These are phyloP conservation scores for Proales similis DNA, from an alignment of 1,140 invertebrate genomes.

Conservation along the genomic window DNA sequence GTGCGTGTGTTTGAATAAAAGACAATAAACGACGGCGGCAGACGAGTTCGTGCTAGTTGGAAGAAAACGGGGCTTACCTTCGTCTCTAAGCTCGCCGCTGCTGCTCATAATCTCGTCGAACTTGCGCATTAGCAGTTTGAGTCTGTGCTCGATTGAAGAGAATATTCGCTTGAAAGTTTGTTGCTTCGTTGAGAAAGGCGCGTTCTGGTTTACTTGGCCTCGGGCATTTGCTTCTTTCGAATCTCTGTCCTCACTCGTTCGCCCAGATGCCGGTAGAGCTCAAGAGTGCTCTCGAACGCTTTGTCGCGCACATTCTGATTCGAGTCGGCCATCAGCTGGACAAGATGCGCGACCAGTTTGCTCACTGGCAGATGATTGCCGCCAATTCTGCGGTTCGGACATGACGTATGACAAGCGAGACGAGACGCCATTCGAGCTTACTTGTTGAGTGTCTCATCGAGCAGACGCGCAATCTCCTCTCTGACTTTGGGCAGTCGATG, in stretches of 20 bases:
- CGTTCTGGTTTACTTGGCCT: constrained; percentile 62
- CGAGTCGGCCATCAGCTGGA: constrained; percentile 79
- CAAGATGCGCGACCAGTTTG: constrained; percentile 71
- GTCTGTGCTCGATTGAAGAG: constrained; percentile 46
- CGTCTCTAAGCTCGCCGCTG: constrained; percentile 70
- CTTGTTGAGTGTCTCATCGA: constrained; percentile 73
- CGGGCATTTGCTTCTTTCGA: constrained; percentile 67
- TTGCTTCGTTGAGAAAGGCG: constrained; percentile 5
- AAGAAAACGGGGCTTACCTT: constrained; percentile 41
- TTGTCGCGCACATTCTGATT: constrained; percentile 66
- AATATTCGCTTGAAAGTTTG: constrained; percentile 11
- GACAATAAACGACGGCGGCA: constrained; percentile 38
- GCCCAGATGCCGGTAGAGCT: constrained; percentile 85
- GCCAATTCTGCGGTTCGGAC: constrained; percentile 63
- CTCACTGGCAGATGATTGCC: constrained; percentile 70
- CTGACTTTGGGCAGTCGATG: constrained; percentile 79
- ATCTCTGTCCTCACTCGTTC: constrained; percentile 76
- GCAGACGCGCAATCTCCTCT: constrained; percentile 69
- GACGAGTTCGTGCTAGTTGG: constrained; percentile 25
- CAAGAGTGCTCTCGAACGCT: constrained; percentile 72
- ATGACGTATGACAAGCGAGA: constrained; percentile 37
- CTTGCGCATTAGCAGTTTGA: constrained; percentile 67
- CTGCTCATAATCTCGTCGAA: constrained; percentile 77
- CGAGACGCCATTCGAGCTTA: constrained; percentile 53
- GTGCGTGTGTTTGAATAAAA: too few relatives aligned